Base-by-base conservation (phyloP, 2,888 invertebrate genomes). In the Mylabris sibirica region DNA sequence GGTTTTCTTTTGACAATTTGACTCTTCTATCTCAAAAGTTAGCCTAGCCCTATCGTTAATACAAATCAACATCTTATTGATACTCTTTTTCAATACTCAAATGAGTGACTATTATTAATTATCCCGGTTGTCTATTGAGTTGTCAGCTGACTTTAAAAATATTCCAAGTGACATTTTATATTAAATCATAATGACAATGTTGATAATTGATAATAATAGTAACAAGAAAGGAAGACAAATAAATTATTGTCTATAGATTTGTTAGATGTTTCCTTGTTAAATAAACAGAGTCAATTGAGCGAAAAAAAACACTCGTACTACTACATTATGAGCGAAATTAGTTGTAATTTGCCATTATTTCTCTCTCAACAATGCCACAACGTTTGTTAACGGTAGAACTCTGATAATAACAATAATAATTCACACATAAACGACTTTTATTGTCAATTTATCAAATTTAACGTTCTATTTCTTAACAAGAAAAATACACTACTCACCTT, bases 271-370 rank as follows among this genome's bases (percentile, higher is more conserved):
- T 44, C 44, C 44, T 44, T 44, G 44, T 41, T 57, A 24, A 34
- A 41, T 35, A 59, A 62, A 66, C 60, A 71, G 69, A 69, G 63
- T 44, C 30, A 30, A 30, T 30, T 30, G 30, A n/a, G 41, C 14
- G 35, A 17, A 17, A 44, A 44, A 44, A 17, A 5, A 9, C 63
- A 53, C 61, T 65, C 66, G 68, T 66, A 66, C 66, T 68, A 69
- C 69, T 71, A 69, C 69, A 67, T 68, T 66, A 69, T 64, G 38
- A 62, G 60, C 66, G 8, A 69, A 71, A 71, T 71, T 69, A 68
- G 69, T 69, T 59, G 67, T 67, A 71, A 71, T 71, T 69, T 69
- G 68, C 49, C 49, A 49, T 44, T 35, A 35, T 35, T 35, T 35
- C 35, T 35, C 35, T 41, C 49, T 49, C 49, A 49, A 49, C 20